Percentiles rank a stretch among this genome's conserved stretches.
These are phyloP conservation scores for Seriola aureovittata DNA, from an alignment of 2,113 vertebrate genomes.

Conservation along the genomic window DNA sequence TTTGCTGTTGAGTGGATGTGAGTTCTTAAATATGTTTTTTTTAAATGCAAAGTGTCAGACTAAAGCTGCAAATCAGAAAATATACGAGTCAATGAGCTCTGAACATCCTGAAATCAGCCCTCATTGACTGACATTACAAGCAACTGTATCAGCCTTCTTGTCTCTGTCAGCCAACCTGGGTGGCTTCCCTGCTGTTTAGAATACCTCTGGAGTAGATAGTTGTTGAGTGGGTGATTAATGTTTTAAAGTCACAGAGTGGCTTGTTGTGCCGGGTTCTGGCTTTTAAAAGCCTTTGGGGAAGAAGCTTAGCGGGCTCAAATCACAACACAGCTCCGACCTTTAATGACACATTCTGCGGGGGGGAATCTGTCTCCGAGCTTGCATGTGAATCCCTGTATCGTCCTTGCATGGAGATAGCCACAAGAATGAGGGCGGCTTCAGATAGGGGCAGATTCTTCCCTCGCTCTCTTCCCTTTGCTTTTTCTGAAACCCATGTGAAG, in stretches of 20 bases:
- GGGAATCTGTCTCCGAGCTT: constrained; percentile 71
- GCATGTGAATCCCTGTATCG: constrained; percentile 70
- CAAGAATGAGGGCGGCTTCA: constrained; percentile 74
- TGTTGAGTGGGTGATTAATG: constrained; percentile 74
- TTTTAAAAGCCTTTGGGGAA: constrained; percentile 62
- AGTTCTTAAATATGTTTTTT: background rate
- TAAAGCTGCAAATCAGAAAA: background rate
- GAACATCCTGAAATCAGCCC: background rate
- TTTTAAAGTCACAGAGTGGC: constrained; percentile 62
- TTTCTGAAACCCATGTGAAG: constrained; percentile 42
- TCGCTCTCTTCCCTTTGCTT: constrained; percentile 22
- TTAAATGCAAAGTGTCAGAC: background rate
- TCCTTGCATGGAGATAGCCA: constrained; percentile 66
- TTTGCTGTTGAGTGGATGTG: constrained; percentile 5
- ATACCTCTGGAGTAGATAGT: constrained; percentile 61
- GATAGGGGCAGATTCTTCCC: constrained; percentile 79
- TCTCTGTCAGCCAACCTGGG: constrained; percentile 59
- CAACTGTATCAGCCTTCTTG: constrained; percentile 18
- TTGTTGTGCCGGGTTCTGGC: constrained; percentile 62
- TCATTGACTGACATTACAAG: constrained; percentile 23
- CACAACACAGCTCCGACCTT: constrained; percentile 63
- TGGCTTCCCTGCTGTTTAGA: constrained; percentile 69
- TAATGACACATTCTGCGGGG: constrained; percentile 71
- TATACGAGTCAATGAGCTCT: background rate
- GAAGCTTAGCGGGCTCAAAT: constrained; percentile 55